phyloP scores from a whole-genome alignment of 2,888 invertebrate species.

The Dicyrtomina minuta region DNA sequence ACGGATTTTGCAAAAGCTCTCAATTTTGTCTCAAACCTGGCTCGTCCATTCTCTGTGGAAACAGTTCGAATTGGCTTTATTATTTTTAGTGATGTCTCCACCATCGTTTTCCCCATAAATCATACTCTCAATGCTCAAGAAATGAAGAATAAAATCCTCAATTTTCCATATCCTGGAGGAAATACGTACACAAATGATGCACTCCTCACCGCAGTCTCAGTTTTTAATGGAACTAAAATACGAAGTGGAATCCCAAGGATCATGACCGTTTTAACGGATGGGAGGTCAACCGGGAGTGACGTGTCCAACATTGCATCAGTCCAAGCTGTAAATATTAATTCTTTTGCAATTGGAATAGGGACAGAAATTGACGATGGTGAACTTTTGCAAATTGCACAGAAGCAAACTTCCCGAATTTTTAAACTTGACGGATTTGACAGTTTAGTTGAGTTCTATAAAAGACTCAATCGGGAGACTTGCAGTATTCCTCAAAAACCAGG shows the following conservation, averaged over 20 bases:
- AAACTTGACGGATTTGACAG: constrained; percentile 20
- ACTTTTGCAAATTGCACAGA: no score
- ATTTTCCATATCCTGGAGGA: constrained; percentile 7
- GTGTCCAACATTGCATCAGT: neutral
- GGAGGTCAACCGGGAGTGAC: constrained; percentile 22
- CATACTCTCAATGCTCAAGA: constrained; percentile 9
- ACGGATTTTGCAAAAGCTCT: constrained; percentile 30
- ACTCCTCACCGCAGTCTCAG: constrained; percentile 10
- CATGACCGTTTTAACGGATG: constrained; percentile 38
- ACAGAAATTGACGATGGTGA: constrained; percentile 37
- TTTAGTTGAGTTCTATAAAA: constrained; percentile 32
- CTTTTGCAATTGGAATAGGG: constrained; percentile 42
- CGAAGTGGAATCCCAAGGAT: constrained; percentile 33
- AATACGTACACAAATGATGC: constrained; percentile 35
- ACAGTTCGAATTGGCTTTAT: constrained; percentile 34
- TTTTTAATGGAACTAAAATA: constrained; percentile 6
- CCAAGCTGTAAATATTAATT: constrained; percentile 3
- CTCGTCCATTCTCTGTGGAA: constrained; percentile 22
- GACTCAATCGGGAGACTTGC: constrained; percentile 37
- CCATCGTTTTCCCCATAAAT: constrained; percentile 24
- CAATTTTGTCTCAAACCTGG: constrained; percentile 32
- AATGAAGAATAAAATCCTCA: constrained; percentile 5
- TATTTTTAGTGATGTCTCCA: constrained; percentile 12
- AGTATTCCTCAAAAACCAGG: constrained; percentile 34
- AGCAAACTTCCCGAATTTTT: constrained; percentile 23